A percentile compares a stretch with the other conserved stretches of the same genome.
phyloP scores from a whole-genome alignment of 2,113 vertebrate species.

The Asarcornis scutulata region DNA sequence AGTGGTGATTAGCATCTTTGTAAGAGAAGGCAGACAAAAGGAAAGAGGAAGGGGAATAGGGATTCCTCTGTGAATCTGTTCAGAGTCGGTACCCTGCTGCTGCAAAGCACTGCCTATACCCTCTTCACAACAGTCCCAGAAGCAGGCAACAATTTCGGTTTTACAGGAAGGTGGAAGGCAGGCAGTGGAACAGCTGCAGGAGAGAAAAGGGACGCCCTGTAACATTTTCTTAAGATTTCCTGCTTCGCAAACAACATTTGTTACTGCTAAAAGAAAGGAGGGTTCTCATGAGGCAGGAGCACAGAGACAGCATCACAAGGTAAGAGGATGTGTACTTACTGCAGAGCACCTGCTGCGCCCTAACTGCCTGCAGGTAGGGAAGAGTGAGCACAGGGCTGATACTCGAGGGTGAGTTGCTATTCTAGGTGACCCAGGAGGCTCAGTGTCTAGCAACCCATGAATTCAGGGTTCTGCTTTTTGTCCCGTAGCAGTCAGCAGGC shows the following conservation, averaged over 20 bases:
- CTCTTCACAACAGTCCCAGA: not conserved
- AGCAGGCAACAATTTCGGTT: not conserved
- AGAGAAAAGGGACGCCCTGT: not conserved
- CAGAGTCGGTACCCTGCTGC: fast-evolving
- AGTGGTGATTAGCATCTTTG: not conserved
- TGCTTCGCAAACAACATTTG: not conserved
- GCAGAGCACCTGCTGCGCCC: not conserved
- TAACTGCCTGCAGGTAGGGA: not conserved
- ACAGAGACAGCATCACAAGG: not conserved
- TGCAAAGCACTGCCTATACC: not conserved
- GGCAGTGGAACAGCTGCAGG: not conserved
- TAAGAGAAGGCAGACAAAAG: not conserved
- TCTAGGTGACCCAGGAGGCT: not conserved
- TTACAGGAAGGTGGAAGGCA: not conserved
- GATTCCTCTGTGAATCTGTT: not conserved
- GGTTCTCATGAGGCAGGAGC: not conserved
- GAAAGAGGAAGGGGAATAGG: not conserved
- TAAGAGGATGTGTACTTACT: not conserved
- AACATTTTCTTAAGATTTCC: not conserved
- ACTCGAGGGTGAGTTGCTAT: not conserved
- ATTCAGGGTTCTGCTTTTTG: not conserved
- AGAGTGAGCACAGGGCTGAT: fast-evolving
- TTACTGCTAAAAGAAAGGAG: not conserved
- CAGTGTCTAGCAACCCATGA: not conserved
- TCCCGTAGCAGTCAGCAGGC: not conserved